phyloP scores from a whole-genome alignment of 1,140 invertebrate genomes.

The Drosophila pseudoananassae region DNA sequence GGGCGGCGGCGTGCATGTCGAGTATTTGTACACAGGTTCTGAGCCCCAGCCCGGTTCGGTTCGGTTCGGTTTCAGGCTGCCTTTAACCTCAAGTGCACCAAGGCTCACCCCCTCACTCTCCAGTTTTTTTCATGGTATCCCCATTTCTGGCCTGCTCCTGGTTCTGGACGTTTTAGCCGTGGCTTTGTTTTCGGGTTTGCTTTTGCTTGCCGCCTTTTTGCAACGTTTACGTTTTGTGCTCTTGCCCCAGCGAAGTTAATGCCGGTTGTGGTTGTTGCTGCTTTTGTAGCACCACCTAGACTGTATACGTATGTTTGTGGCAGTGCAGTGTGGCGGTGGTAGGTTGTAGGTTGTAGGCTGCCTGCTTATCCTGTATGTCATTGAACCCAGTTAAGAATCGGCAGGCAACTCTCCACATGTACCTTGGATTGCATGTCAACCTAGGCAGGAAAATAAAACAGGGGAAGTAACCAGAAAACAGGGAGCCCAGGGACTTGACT shows the following conservation, averaged over 20 bases:
- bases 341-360: conserved; percentile 24
- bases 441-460: conserved; percentile 25
- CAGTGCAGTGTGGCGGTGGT: conserved; percentile 24
- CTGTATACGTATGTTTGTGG: conserved; percentile 5
- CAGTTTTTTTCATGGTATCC: not conserved
- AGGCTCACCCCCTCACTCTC: not conserved
- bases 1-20: conserved; percentile 50
- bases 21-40: conserved; percentile 54
- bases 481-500: conserved; percentile 58
- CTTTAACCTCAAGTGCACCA: conserved; percentile 64
- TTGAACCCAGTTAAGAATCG: conserved; percentile 70
- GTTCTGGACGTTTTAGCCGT: conserved; percentile 63
- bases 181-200: conserved; percentile 77
- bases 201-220: conserved; percentile 74
- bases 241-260: conserved; percentile 67
- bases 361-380: conserved; percentile 75
- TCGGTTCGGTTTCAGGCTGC: conserved; percentile 43
- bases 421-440: conserved; percentile 71
- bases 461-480: conserved; percentile 27
- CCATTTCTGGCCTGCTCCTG: conserved; percentile 31
- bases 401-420: conserved; percentile 64
- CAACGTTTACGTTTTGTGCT: conserved; percentile 74
- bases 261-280: conserved; percentile 62
- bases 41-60: conserved; percentile 10
- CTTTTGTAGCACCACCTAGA: conserved; percentile 20